These are phyloP conservation scores for Ephialtes manifestator DNA, from an alignment of 2,888 invertebrate species.

Conservation along the genomic window DNA sequence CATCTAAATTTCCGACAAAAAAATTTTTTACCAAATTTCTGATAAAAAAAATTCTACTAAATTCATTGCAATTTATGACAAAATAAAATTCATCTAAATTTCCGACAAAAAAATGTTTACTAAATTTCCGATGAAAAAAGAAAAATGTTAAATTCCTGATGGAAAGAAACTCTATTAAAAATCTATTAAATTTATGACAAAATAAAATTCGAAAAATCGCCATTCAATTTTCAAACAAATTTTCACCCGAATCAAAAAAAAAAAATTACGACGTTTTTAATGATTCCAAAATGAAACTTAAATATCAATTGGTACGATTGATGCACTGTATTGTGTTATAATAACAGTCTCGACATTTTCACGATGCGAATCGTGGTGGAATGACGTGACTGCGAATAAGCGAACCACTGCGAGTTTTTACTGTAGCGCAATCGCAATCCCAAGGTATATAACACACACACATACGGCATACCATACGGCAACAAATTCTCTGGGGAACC, in stretches of 20 bases:
- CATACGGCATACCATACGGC: constrained; percentile 19
- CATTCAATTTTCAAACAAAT: no score
- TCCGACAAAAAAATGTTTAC: no score
- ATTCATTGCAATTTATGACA: no score
- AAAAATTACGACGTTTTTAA: background rate
- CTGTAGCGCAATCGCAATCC: constrained; percentile 33
- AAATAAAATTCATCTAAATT: no score
- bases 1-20: no score
- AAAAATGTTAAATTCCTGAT: no score
- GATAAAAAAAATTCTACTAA: no score
- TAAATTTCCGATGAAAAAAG: no score
- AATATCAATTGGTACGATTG: background rate
- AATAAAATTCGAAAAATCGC: no score
- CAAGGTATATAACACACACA: background rate
- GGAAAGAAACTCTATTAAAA: no score
- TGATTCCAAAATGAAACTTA: background rate
- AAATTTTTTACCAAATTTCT: no score
- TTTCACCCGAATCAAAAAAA: background rate
- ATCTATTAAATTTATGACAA: no score
- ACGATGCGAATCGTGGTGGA: background rate
- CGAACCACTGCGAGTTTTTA: constrained; percentile 25
- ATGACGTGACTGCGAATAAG: background rate
- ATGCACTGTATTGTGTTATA: background rate
- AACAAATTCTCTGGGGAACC: constrained; percentile 53
- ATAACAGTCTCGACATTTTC: background rate